These are phyloP conservation scores for Drosophila melanica DNA, from an alignment of 1,140 invertebrate species.

Conservation along the genomic window DNA sequence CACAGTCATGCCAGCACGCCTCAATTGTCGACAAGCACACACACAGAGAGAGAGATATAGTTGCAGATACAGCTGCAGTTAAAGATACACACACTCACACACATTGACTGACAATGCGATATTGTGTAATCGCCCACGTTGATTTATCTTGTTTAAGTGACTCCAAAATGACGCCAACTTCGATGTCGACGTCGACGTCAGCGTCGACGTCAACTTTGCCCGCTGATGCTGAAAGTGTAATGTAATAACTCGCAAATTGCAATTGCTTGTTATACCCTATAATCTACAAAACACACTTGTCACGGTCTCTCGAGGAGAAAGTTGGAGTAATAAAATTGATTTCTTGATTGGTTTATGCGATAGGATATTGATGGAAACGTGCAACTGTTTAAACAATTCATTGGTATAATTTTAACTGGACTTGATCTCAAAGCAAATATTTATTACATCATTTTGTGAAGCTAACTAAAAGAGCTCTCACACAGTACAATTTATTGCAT, in stretches of 20 bases:
- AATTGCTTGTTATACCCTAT: conserved; percentile 32
- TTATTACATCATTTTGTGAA: too few relatives aligned
- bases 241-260: conserved; percentile 68
- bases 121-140: conserved; percentile 83
- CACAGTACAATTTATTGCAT: too few relatives aligned
- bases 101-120: conserved; percentile 48
- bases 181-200: conserved; percentile 32
- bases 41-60: conserved; percentile 1
- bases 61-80: conserved; percentile 9
- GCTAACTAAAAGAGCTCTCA: too few relatives aligned
- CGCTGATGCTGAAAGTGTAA: conserved; percentile 68
- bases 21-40: conserved; percentile 30
- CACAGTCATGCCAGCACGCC: conserved; percentile 65
- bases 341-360: background rate
- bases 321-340: background rate
- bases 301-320: background rate
- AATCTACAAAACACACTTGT: background rate
- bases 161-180: conserved; percentile 58
- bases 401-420: too few relatives aligned
- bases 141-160: conserved; percentile 82
- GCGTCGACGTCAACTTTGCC: background rate
- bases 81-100: conserved; percentile 7
- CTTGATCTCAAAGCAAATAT: too few relatives aligned
- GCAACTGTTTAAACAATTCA: too few relatives aligned
- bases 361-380: too few relatives aligned